Percentiles rank a stretch among this genome's conserved stretches.
These are phyloP conservation scores for Syngnathus scovelli DNA, from an alignment of 2,113 vertebrate genomes.

Conservation along the genomic window DNA sequence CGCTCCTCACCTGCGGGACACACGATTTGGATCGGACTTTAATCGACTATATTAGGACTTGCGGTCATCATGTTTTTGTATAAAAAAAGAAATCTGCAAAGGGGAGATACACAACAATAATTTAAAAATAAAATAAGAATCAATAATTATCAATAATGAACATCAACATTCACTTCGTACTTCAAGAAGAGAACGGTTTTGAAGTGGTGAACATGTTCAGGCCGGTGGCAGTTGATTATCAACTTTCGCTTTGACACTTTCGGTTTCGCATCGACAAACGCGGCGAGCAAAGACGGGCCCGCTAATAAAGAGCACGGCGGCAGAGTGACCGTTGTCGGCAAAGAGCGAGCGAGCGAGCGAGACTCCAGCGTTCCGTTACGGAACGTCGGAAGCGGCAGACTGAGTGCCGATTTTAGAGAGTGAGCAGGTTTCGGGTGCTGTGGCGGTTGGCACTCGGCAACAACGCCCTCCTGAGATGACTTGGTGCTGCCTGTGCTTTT, in stretches of 20 bases:
- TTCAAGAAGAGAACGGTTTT: background rate
- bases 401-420: background rate
- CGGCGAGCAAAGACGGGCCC: background rate
- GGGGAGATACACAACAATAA: too few relatives aligned
- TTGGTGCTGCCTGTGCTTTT: background rate
- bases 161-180: background rate
- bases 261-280: conserved; percentile 24
- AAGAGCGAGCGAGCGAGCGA: background rate
- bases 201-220: background rate
- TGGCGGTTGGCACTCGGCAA: background rate
- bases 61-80: too few relatives aligned
- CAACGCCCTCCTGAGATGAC: conserved; percentile 3
- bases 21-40: background rate
- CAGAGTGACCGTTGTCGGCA: conserved; percentile 4
- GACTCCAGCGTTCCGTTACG: background rate
- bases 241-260: conserved; percentile 59
- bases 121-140: too few relatives aligned
- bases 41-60: too few relatives aligned
- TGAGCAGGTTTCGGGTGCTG: background rate
- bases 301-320: conserved; percentile 1
- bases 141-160: too few relatives aligned
- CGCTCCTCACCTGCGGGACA: conserved; percentile 79
- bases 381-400: background rate
- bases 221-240: conserved; percentile 43
- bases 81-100: too few relatives aligned